phyloP scores from a whole-genome alignment of 2,888 invertebrate genomes.

The Apamea epomidion region DNA sequence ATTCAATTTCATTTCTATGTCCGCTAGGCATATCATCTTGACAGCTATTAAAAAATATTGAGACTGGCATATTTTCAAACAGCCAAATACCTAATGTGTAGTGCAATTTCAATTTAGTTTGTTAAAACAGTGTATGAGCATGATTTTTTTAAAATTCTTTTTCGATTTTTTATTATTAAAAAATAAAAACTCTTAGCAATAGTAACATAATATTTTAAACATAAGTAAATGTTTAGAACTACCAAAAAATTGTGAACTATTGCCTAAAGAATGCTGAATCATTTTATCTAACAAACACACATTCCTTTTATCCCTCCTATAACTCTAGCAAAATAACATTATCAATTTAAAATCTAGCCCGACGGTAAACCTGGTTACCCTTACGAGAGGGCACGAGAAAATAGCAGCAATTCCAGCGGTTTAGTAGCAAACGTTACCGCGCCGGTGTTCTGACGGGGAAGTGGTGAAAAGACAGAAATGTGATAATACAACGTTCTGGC shows the following conservation, averaged over 20 bases:
- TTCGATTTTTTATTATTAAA: neutral
- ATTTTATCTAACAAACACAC: constrained; percentile 35
- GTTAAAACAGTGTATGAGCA: neutral
- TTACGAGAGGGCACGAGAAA: constrained; percentile 63
- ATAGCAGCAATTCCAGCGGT: constrained; percentile 72
- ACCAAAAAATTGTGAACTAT: neutral
- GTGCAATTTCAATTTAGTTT: neutral
- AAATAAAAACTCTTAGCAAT: neutral
- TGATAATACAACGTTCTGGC: constrained; percentile 53
- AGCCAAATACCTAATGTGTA: neutral
- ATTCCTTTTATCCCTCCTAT: neutral
- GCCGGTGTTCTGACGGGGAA: constrained; percentile 48
- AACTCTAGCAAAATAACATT: constrained; percentile 32
- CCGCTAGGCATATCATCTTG: constrained; percentile 8
- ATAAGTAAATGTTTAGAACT: neutral
- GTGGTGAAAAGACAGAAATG: constrained; percentile 53
- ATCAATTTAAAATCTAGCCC: constrained; percentile 34
- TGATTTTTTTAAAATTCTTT: neutral
- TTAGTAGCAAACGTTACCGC: constrained; percentile 66
- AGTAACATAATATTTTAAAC: neutral
- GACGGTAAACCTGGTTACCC: constrained; percentile 54
- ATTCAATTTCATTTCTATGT: constrained; percentile 33
- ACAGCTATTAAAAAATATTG: neutral
- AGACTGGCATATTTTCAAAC: constrained; percentile 5
- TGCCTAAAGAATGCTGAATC: neutral